A percentile compares a stretch with the other conserved stretches of the same genome.
Conservation (phyloP, 30 jellyfish, hydroid and myxozoan genomes). For the Hydractinia echinata region DNA sequence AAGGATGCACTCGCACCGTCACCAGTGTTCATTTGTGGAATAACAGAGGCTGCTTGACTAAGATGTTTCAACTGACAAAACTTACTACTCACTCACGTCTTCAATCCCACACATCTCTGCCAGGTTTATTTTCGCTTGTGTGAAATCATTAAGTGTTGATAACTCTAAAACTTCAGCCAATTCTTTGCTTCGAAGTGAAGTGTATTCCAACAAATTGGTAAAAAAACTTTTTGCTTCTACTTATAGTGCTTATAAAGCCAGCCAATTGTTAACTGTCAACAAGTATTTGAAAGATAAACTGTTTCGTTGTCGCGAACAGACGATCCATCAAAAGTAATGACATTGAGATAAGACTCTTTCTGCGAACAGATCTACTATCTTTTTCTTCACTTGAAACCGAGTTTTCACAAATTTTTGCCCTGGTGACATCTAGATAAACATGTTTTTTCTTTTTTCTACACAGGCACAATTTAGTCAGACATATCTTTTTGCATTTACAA, state of each 20-base stretch:
- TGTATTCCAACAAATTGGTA: not conserved
- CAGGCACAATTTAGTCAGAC: too few species aligned
- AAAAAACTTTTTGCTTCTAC: not conserved
- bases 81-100: not conserved
- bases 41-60: not conserved
- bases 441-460: too few species aligned
- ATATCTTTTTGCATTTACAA: slow-evolving; percentile 5
- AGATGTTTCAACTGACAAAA: not conserved
- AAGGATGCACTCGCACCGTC: not conserved
- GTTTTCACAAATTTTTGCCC: not conserved
- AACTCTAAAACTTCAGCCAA: not conserved
- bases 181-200: not conserved
- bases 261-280: not conserved
- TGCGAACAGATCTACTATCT: too few species aligned
- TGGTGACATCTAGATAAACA: not conserved
- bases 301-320: not conserved
- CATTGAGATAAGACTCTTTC: too few species aligned
- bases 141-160: not conserved
- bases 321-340: not conserved
- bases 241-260: not conserved
- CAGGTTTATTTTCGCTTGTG: not conserved
- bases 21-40: not conserved
- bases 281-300: not conserved
- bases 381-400: not conserved
- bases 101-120: not conserved